These are phyloP conservation scores for Glossophaga mutica DNA, from an alignment of 2,797 vertebrate species.

Conservation along the genomic window DNA sequence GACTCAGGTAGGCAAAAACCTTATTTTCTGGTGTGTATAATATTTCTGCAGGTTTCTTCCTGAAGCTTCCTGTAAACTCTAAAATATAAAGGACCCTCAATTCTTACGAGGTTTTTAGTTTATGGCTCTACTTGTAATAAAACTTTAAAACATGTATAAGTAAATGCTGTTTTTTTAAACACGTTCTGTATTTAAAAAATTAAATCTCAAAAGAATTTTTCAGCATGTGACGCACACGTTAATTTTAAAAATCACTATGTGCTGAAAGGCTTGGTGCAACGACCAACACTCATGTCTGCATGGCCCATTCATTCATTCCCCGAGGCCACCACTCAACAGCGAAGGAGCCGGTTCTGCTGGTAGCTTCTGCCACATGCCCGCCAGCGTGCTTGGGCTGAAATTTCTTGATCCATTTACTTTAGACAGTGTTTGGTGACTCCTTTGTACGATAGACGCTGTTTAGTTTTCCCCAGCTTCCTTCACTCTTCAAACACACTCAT, in stretches of 20 bases:
- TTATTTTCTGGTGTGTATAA: background rate
- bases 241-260: constrained; percentile 28
- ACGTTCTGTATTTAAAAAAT: background rate
- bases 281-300: accelerated
- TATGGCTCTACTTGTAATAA: constrained; percentile 24
- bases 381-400: background rate
- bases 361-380: background rate
- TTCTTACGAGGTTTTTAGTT: background rate
- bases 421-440: background rate
- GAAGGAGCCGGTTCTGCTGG: background rate
- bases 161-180: constrained; percentile 42
- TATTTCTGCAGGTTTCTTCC: background rate
- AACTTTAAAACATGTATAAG: constrained; percentile 32
- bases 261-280: constrained; percentile 8
- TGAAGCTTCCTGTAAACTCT: background rate
- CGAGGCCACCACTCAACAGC: background rate
- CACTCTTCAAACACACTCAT: background rate
- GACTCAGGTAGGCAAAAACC: background rate
- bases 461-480: background rate
- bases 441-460: background rate
- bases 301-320: background rate
- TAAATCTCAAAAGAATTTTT: constrained; percentile 13
- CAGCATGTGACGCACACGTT: background rate
- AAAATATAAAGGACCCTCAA: background rate
- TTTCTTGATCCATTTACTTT: background rate